Percentiles rank a stretch among this genome's conserved stretches.
These are phyloP conservation scores for Laothoe populi DNA, from an alignment of 2,888 invertebrate species.

Conservation along the genomic window DNA sequence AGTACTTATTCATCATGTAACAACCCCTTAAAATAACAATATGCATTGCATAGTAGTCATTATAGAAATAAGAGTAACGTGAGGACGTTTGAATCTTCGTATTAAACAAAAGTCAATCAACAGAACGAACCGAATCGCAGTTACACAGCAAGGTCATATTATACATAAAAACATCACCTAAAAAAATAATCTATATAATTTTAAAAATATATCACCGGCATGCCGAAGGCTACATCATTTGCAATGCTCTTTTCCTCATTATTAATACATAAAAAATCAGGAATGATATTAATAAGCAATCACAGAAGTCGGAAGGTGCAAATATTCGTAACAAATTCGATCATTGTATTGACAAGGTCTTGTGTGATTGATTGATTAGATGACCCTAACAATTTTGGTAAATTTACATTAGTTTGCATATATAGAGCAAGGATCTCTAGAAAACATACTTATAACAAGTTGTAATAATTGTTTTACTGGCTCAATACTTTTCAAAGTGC, in stretches of 20 bases:
- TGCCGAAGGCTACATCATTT: neutral
- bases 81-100: neutral
- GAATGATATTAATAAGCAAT: constrained; percentile 24
- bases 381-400: constrained; percentile 63
- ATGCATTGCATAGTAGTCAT: too few relatives aligned
- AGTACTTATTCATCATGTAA: too few relatives aligned
- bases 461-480: too few relatives aligned
- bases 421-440: too few relatives aligned
- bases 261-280: constrained; percentile 19
- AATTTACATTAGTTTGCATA: constrained; percentile 65
- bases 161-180: neutral
- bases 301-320: constrained; percentile 21
- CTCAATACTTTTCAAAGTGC: too few relatives aligned
- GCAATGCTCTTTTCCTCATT: constrained; percentile 5
- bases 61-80: too few relatives aligned
- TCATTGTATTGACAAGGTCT: constrained; percentile 46
- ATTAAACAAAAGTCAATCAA: neutral
- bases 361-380: constrained; percentile 58
- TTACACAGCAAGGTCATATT: neutral
- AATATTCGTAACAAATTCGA: constrained; percentile 30
- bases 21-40: too few relatives aligned
- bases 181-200: neutral
- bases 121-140: neutral
- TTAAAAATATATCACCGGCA: constrained; percentile 1
- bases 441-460: too few relatives aligned